phyloP scores from a whole-genome alignment of 2,797 vertebrate genomes.

The Crenichthys baileyi region DNA sequence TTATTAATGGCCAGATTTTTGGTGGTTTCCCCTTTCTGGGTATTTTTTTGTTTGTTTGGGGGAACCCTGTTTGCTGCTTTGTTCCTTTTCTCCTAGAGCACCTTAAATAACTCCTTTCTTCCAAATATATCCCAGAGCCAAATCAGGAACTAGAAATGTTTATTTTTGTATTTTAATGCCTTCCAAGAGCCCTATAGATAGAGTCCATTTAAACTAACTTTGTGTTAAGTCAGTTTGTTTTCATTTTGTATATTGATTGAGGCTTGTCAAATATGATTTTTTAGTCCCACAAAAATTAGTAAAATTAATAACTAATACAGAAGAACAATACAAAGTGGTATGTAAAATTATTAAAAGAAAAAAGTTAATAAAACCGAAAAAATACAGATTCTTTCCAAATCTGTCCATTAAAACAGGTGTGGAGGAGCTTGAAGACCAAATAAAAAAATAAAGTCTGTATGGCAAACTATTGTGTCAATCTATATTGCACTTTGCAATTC shows the following conservation, averaged over 20 bases:
- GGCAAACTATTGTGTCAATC: background rate
- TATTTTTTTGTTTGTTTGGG: slow-evolving; percentile 11
- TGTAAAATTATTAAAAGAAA: background rate
- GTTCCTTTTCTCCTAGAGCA: background rate
- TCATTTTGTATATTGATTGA: too few relatives aligned
- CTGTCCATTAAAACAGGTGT: too few relatives aligned
- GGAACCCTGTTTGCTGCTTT: too few relatives aligned
- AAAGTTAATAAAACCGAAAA: background rate
- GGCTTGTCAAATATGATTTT: background rate
- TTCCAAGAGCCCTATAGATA: background rate
- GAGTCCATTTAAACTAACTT: background rate
- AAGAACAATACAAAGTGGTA: background rate
- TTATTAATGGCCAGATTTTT: slow-evolving; percentile 48
- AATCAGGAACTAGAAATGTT: background rate
- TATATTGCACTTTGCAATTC: background rate
- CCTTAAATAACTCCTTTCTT: slow-evolving; percentile 37
- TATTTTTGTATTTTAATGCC: background rate
- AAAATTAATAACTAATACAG: background rate
- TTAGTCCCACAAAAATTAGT: background rate
- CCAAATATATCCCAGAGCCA: background rate
- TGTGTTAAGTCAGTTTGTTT: background rate
- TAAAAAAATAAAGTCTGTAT: too few relatives aligned
- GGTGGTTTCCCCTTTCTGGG: slow-evolving; percentile 39
- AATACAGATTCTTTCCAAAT: too few relatives aligned
- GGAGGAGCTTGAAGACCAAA: too few relatives aligned